Base-by-base conservation (phyloP, 2,797 vertebrate genomes). In the Spizella passerina region DNA sequence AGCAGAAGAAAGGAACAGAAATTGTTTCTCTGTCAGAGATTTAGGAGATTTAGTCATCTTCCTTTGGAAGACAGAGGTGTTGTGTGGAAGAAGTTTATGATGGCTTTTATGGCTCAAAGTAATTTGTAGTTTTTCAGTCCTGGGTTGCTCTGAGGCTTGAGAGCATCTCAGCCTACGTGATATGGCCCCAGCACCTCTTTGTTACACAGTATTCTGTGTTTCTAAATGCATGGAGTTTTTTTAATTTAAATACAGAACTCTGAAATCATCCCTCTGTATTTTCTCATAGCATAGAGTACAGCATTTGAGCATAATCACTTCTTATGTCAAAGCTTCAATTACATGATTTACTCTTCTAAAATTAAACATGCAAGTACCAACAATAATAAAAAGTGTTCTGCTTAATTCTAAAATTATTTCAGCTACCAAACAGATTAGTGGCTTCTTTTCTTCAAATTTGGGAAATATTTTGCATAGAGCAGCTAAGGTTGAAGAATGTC, bases 341-440 rank as follows among this genome's bases (percentile, higher is more conserved):
- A 84, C 59, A 52, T 78, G 93, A 95, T 96, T 94, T 96, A 78
- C 64, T 55, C 70, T 91, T 94, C 93, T 94, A 94, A 96, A 96
- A 95, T 95, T 86, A 96, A 96, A 91, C 63, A 71, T 46, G 60
- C 68, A 86, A 94, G 65, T 78, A 73, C 73, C 73, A 90, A 86
- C 85, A 95, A 92, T 92, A 94, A 92, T 68, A 93, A 78, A 78
- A 92, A 91, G 41, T 88, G 63, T 82, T 94, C 83, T 86, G 76
- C 72, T 43, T 93, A 92, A 94, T 95, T 95, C 83, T 93, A 53
- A 86, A 96, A 86, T 92, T 81, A 59, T 72, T 92, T 78, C 57
- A 56, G 24, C 92, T 84, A 46, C 85, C 77, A 78, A 73, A 57
- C 68, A 93, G 75, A 90, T 96, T 76, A 59, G 21, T 34, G 30